A percentile compares a stretch with the other conserved stretches of the same genome.
phyloP scores from a whole-genome alignment of 2,113 vertebrate genomes.

The Chitala chitala region DNA sequence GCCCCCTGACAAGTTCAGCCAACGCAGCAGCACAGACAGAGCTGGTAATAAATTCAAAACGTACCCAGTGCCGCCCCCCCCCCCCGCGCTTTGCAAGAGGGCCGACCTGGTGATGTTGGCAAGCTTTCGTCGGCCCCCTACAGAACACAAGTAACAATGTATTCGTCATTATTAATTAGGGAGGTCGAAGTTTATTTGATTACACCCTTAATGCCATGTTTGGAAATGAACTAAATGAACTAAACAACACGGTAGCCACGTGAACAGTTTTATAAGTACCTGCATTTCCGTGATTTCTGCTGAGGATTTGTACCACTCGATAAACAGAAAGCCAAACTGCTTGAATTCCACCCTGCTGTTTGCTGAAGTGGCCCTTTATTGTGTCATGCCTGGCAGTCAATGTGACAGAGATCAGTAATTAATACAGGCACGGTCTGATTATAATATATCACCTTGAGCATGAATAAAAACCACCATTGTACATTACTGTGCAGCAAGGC shows the following conservation, averaged over 20 bases:
- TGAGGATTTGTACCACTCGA: background rate
- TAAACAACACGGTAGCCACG: background rate
- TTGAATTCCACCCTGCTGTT: background rate
- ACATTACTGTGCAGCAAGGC: conserved; percentile 19
- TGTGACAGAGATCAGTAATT: conserved; percentile 28
- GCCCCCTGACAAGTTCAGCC: background rate
- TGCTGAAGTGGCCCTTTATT: conserved; percentile 24
- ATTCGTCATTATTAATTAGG: background rate
- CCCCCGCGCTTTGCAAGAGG: no score
- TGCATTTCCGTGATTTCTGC: background rate
- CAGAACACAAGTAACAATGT: background rate
- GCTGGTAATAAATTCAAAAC: background rate
- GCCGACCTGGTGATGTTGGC: no score
- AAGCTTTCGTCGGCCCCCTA: no score
- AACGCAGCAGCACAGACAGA: background rate
- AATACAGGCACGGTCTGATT: conserved; percentile 23
- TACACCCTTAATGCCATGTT: background rate
- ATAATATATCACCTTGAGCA: conserved; percentile 26
- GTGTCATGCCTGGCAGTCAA: conserved; percentile 23
- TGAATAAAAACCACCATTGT: conserved; percentile 14
- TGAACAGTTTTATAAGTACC: background rate
- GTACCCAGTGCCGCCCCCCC: background rate
- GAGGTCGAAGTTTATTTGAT: conserved; percentile 8
- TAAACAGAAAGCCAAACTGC: background rate
- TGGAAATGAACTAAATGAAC: background rate